phyloP scores from a whole-genome alignment of 2,797 vertebrate species.

The Apogon talboti region DNA sequence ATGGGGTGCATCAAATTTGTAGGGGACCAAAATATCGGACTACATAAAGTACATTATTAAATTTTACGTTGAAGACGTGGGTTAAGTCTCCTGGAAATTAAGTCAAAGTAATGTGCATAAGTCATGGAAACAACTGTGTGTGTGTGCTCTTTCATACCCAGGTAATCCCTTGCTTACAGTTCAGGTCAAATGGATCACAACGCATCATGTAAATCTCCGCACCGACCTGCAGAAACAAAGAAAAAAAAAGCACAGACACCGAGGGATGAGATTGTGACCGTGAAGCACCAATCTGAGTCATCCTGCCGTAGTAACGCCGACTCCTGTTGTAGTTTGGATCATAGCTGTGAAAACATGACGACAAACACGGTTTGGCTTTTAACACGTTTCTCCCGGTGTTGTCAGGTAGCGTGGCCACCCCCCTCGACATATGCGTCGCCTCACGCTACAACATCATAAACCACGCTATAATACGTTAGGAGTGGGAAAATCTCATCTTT shows the following conservation, averaged over 20 bases:
- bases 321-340: slow-evolving; percentile 48
- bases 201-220: slow-evolving; percentile 30
- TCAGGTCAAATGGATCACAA: slow-evolving; percentile 27
- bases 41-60: too few species aligned
- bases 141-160: slow-evolving; percentile 42
- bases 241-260: slow-evolving; percentile 16
- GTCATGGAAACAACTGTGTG: not conserved
- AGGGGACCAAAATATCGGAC: too few species aligned
- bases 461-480: not conserved
- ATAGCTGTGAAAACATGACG: slow-evolving; percentile 51
- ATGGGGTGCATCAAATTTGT: too few species aligned
- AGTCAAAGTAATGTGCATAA: too few species aligned
- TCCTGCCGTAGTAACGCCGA: slow-evolving; percentile 4
- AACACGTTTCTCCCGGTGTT: slow-evolving; percentile 38
- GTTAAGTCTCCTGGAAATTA: too few species aligned
- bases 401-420: slow-evolving; percentile 23
- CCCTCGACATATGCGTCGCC: slow-evolving; percentile 6
- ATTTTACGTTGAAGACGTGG: too few species aligned
- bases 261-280: slow-evolving; percentile 25
- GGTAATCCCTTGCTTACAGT: slow-evolving; percentile 9
- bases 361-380: slow-evolving; percentile 74
- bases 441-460: slow-evolving; percentile 18
- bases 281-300: slow-evolving; percentile 11
- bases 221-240: slow-evolving; percentile 47
- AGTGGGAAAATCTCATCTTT: slow-evolving; percentile 35